Evolutionary conservation across 1,140 invertebrate genomes (phyloP).

Genomic region (Nebria ingens): DNA sequence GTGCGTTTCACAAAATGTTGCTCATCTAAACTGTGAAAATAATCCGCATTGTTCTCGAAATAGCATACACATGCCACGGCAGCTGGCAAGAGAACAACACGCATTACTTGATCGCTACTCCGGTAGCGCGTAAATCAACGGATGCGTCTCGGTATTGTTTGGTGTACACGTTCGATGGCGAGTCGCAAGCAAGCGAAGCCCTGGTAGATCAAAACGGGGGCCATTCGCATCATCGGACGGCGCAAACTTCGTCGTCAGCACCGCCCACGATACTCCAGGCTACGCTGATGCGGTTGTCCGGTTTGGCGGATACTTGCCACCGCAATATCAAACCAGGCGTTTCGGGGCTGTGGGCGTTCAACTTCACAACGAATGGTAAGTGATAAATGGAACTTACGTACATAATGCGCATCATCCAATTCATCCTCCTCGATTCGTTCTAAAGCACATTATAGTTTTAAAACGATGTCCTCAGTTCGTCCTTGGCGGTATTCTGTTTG

Average conservation of each 20-base stretch:
- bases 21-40: not conserved
- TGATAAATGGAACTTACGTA: too few relatives aligned
- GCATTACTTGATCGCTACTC: constrained; percentile 51
- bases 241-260: not conserved
- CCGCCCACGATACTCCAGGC: constrained; percentile 17
- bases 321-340: constrained; percentile 35
- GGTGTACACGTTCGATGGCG: constrained; percentile 32
- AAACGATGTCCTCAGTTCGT: too few relatives aligned
- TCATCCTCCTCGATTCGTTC: too few relatives aligned
- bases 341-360: constrained; percentile 39
- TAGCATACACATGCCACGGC: constrained; percentile 57
- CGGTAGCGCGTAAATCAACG: constrained; percentile 31
- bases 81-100: constrained; percentile 55
- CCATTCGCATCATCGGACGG: not conserved
- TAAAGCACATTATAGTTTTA: too few relatives aligned
- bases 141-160: constrained; percentile 40
- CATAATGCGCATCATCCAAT: too few relatives aligned
- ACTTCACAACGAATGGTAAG: constrained; percentile 49
- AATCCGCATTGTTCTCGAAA: too few relatives aligned
- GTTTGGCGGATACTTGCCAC: constrained; percentile 37
- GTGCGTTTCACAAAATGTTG: constrained; percentile 20
- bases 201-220: not conserved
- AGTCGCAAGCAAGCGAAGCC: not conserved
- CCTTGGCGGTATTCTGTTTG: too few relatives aligned
- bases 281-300: constrained; percentile 32